Base-by-base conservation (phyloP, 37 sponge, comb jelly and placozoan species). In the Axinella damicornis region DNA sequence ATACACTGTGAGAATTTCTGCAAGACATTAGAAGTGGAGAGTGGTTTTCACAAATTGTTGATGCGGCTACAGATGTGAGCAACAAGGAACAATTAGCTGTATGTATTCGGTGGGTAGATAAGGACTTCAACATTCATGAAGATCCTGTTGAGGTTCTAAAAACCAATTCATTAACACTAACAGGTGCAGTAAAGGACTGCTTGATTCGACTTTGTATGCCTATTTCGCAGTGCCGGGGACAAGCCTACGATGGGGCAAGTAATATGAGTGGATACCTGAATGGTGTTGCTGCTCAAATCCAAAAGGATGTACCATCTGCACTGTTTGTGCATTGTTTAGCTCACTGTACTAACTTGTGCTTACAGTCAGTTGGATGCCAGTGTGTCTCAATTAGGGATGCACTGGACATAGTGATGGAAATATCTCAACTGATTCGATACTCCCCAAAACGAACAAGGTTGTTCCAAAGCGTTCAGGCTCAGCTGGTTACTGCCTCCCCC, bases 321-420 rank as follows among this genome's bases (percentile, higher is more conserved):
- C 19, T 89, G 27, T 83, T 70, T 53, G 73, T 89, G 2, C 90
- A 89, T 53, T 89, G 90, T 74, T 78, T 89, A 37, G 90, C 85
- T 19, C 85, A 89, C 39, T 77, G 79, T 53, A 78, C 76, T n/a
- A 88, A 88, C 57, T 59, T 88, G 24, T 77, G 84, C 35, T 37
- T 89, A 31, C 90, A 84, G 62, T 22, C 70, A 18, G 38, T 78
- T 25, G 90, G 79, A n/a, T 57, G 36, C 21, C 55, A 78, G 21
- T 30, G 60, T 31, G n/a, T 27, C 0, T 55, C 65, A 40, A 54
- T 89, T 35, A 61, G 79, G 5, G 79, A 83, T 83, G 78, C 79
- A 53, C 65, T 89, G 0, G 56, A 77, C 52, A 77, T 89, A 28
- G 85, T 83, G 14, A 65, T 52, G 66, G 84, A 66, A 36, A 27